Evolutionary conservation across 1,140 invertebrate genomes (phyloP).

Genomic region (Apis mellifera): Amel_HAv3.1 CM009942.2:10131501-10132000

Average conservation of each 20-base stretch:
- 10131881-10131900: constrained; percentile 47
- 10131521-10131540: too few species aligned
- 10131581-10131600: too few species aligned
- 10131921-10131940: constrained; percentile 68
- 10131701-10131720: constrained; percentile 17
- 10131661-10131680: not conserved
- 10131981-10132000: constrained; percentile 65
- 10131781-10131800: not conserved
- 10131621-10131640: too few species aligned
- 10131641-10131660: not conserved
- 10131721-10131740: not conserved
- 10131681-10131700: not conserved
- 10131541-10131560: too few species aligned
- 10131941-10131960: constrained; percentile 67
- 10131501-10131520: too few species aligned
- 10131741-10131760: constrained; percentile 44
- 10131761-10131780: not conserved
- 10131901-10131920: constrained; percentile 51
- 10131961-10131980: constrained; percentile 59
- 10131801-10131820: constrained; percentile 15
- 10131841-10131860: constrained; percentile 40
- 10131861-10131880: constrained; percentile 55
- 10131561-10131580: too few species aligned
- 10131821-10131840: constrained; percentile 15
- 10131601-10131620: too few species aligned